Evolutionary conservation across 2,888 invertebrate species (phyloP), one percentile per base, ranked within the genome.

Genomic region (Phasia obesa): DNA sequence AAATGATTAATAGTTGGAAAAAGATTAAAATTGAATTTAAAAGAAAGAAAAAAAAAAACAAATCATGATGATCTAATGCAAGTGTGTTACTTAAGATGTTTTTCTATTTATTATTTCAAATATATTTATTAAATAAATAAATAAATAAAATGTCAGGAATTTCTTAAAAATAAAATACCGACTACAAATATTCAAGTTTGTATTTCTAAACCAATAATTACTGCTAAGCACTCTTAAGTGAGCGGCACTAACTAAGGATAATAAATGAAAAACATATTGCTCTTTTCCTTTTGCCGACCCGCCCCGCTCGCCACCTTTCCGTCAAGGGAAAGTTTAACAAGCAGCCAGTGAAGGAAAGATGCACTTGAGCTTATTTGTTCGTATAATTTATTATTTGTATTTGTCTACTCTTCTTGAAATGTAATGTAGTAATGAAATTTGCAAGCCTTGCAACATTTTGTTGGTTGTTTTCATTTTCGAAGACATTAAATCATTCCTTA

Each of bases 381-480:
- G 5, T 44, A 19, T 71, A 81, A 77, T 81, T 81, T 35, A 35
- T n/a, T 73, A 81, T 81, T n/a, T n/a, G n/a, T 65, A 73, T 73
- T 55, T 73, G 55, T 47, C 9, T 59, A 23, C 35, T 27, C 15
- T 19, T n/a, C n/a, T 47, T 15, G 9, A 49, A 65, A 55, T 35
- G 11, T 53, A n/a, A 3, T 35, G 44, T 19, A 17, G 7, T 31
- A 65, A 35, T 60, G 55, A 62, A 62, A 44, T 69, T 71, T 75
- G 79, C 79, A 75, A 71, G 60, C 55, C 67, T 75, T 83, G 83
- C 75, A 78, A 83, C 38, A 64, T 78, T 59, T 75, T 51, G 59
- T 42, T 82, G 59, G 47, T 67, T 79, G 47, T 60, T 67, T 71
- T 67, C 47, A 70, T 83, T 65, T 44, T 67, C 47, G 0, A 49